These are phyloP conservation scores for Siniperca obscura DNA, from an alignment of 2,797 vertebrate genomes.

Conservation along the genomic window DNA sequence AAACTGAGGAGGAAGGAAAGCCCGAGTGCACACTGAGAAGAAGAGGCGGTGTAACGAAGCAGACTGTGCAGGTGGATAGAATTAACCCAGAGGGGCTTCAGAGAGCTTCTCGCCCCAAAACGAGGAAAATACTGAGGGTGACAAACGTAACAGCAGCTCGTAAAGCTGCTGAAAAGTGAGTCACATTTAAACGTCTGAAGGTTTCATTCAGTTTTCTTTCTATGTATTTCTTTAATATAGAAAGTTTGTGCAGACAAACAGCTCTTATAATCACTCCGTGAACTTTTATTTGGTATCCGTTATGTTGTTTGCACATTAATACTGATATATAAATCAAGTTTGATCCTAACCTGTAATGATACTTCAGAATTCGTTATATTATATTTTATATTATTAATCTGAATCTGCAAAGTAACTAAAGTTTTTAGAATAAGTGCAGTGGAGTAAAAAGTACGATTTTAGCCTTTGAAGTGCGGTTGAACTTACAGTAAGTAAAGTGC, in stretches of 20 bases:
- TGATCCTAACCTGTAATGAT: too few relatives aligned
- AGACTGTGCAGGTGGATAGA: not conserved
- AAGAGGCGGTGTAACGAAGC: not conserved
- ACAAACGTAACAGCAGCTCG: not conserved
- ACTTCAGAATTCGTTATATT: too few relatives aligned
- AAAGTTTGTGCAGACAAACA: too few relatives aligned
- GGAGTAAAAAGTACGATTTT: too few relatives aligned
- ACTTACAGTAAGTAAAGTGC: too few relatives aligned
- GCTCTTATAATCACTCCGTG: not conserved
- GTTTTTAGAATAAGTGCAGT: too few relatives aligned
- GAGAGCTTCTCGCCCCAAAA: not conserved
- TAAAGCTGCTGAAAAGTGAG: not conserved
- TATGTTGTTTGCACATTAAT: too few relatives aligned
- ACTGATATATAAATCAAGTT: too few relatives aligned
- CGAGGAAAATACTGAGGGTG: not conserved
- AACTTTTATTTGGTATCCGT: not conserved
- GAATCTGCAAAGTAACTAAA: too few relatives aligned
- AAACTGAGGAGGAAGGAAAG: not conserved
- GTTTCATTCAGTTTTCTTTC: not conserved
- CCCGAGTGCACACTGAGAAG: not conserved
- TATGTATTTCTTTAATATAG: too few relatives aligned
- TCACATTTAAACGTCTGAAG: not conserved
- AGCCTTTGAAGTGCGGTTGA: too few relatives aligned
- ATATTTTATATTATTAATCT: too few relatives aligned
- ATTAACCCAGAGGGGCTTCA: not conserved